A percentile compares a stretch with the other conserved stretches of the same genome.
phyloP scores from a whole-genome alignment of 1,140 invertebrate genomes.

The Oncopeltus fasciatus region DNA sequence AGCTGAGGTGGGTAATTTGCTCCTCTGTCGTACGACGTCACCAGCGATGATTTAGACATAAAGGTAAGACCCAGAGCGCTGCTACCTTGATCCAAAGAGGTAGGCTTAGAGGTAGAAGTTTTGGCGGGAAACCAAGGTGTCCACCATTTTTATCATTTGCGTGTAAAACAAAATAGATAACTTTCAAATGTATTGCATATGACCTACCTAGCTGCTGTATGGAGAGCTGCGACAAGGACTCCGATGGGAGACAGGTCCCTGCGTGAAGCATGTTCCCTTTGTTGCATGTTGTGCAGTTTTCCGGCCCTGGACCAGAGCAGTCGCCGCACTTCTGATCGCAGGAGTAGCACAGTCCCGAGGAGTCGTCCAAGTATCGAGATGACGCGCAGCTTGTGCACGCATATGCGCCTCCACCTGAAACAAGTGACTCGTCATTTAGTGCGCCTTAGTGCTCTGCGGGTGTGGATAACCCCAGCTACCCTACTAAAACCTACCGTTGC shows the following conservation, averaged over 20 bases:
- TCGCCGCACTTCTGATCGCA: conserved; percentile 51
- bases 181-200: too few species aligned
- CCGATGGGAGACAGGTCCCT: background rate
- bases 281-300: conserved; percentile 41
- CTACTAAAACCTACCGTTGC: conserved; percentile 53
- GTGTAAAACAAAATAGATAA: too few species aligned
- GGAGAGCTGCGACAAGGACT: background rate
- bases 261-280: background rate
- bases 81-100: too few species aligned
- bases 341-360: conserved; percentile 46
- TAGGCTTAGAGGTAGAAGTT: too few species aligned
- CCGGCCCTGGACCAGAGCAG: conserved; percentile 52
- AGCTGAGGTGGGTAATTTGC: too few species aligned
- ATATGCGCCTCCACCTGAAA: conserved; percentile 47
- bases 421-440: background rate
- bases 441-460: too few species aligned
- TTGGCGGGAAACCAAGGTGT: too few species aligned
- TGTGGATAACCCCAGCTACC: too few species aligned
- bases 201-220: background rate
- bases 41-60: too few species aligned
- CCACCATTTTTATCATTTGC: too few species aligned
- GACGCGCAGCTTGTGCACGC: conserved; percentile 55
- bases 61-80: too few species aligned
- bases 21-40: too few species aligned
- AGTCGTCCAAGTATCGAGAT: conserved; percentile 52